Evolutionary conservation across 2,113 vertebrate genomes (phyloP), one percentile per base, ranked within the genome.

Genomic region (Vireo altiloquus): DNA sequence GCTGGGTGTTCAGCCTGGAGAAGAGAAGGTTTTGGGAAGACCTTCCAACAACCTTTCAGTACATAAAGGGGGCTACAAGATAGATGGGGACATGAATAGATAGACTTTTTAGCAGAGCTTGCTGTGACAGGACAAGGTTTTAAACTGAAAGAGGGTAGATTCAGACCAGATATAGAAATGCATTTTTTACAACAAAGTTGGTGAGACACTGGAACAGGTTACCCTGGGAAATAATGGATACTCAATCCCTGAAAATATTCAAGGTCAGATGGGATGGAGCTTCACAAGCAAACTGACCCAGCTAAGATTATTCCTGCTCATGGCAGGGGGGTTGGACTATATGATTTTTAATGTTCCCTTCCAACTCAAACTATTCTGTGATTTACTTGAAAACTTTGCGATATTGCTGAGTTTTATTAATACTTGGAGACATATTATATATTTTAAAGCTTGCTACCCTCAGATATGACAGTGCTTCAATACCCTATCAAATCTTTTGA

Each of bases 261-360:
- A 44, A 77, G 18, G 17, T 19, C 27, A 49, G 5, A 33, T 17
- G 85, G 59, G 13, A 56, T 4, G 4, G 9, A 20, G 15, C 23
- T 77, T 46, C 25, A 3, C 28, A 16, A 64, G 19, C 7, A 81
- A 28, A 14, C 3, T 40, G 31, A 35, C 78, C 13, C 20, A 46
- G 6, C 23, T 44, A 54, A 49, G 23, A 35, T 27, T 59, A 23
- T 31, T 20, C 23, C n/a, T 71, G 24, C 8, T 42, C 2, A 19
- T 14, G 54, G 46, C 10, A 22, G 4, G 1, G 8, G 5, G 0
- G 0, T 13, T 25, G 35, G n/a, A 47, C 22, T n/a, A 5, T 2
- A 23, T 30, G 15, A 23, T 28, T 24, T 56, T 59, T 53, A 53
- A 59, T 47, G 6, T 13, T 64, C 28, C 14, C 13, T 85, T 89